A percentile compares a stretch with the other conserved stretches of the same genome.
These are phyloP conservation scores for Rhopilema esculentum DNA, from an alignment of 30 jellyfish, hydroid and myxozoan species.

Conservation along the genomic window DNA sequence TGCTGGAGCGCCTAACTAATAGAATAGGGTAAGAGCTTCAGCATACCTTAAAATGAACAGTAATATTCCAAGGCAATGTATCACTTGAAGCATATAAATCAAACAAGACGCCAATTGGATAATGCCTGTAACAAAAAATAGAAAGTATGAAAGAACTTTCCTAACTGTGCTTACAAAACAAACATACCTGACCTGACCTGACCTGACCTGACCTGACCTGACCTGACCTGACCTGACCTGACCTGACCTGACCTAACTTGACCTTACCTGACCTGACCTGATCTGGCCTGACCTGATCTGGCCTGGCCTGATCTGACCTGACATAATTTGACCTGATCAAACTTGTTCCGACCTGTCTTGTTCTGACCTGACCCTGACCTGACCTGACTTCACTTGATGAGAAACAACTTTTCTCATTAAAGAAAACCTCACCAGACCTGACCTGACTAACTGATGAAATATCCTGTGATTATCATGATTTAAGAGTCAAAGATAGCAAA, in stretches of 20 bases:
- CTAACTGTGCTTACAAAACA: not conserved
- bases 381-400: not conserved
- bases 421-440: not conserved
- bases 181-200: not conserved
- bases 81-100: slow-evolving; percentile 83
- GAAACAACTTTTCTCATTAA: too few species aligned
- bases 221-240: not conserved
- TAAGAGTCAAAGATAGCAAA: too few species aligned
- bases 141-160: not conserved
- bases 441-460: too few species aligned
- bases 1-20: too few species aligned
- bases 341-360: not conserved
- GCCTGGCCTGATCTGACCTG: not conserved
- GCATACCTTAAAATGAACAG: slow-evolving; percentile 93
- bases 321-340: not conserved
- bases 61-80: slow-evolving; percentile 90
- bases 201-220: not conserved
- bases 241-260: not conserved
- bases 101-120: slow-evolving; percentile 95
- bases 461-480: too few species aligned
- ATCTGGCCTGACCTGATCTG: not conserved
- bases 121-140: slow-evolving; percentile 69
- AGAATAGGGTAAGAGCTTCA: too few species aligned
- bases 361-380: not conserved
- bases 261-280: not conserved